Conservation (phyloP, 2,888 invertebrate genomes). For the Nezara viridula region DNA sequence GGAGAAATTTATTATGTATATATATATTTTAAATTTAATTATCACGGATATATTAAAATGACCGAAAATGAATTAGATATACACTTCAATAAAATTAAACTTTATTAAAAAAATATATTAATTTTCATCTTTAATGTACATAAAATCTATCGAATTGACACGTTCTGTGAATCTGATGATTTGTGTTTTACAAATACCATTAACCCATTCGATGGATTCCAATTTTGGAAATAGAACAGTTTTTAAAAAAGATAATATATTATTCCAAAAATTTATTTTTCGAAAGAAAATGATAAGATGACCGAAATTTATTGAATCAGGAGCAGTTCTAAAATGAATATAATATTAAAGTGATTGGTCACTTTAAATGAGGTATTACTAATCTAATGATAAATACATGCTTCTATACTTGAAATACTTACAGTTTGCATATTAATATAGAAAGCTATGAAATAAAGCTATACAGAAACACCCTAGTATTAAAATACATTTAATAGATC, state of each 20-base stretch:
- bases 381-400: not conserved
- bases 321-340: not conserved
- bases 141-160: not conserved
- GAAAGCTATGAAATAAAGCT: not conserved
- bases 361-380: not conserved
- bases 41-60: not conserved
- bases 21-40: too few relatives aligned
- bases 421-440: not conserved
- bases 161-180: too few relatives aligned
- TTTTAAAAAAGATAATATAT: not conserved
- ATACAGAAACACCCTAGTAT: not conserved
- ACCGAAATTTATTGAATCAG: not conserved
- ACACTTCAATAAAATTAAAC: not conserved
- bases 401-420: not conserved
- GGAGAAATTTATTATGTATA: too few relatives aligned
- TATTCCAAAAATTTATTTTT: too few relatives aligned
- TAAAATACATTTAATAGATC: constrained; percentile 47
- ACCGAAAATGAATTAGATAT: not conserved
- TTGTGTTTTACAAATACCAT: not conserved
- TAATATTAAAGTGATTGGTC: not conserved
- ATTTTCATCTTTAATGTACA: not conserved
- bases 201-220: not conserved
- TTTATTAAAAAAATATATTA: not conserved
- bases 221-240: not conserved
- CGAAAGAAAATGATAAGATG: not conserved